Evolutionary conservation across 2,797 vertebrate species (phyloP).

Genomic region (Parauchenoglanis punctatus): DNA sequence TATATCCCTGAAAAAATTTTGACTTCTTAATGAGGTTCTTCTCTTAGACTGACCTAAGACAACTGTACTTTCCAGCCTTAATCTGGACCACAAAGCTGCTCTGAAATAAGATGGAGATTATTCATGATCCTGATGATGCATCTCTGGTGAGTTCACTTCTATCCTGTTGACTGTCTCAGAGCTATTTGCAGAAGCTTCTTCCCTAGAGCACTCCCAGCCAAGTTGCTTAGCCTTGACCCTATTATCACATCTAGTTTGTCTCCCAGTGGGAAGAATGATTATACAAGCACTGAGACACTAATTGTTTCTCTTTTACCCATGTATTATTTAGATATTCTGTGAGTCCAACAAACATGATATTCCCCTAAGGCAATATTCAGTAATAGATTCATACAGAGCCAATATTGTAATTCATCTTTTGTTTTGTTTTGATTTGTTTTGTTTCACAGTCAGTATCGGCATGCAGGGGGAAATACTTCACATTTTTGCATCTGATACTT

Average conservation of each 20-base stretch:
- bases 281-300: neutral
- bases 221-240: neutral
- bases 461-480: neutral
- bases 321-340: neutral
- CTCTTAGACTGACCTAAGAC: neutral
- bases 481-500: slow-evolving; percentile 31
- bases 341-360: neutral
- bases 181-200: neutral
- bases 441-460: neutral
- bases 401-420: neutral
- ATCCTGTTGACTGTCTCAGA: neutral
- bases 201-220: neutral
- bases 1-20: slow-evolving; percentile 37
- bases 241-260: neutral
- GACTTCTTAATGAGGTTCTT: neutral
- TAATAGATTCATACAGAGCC: slow-evolving; percentile 18
- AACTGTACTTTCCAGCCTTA: neutral
- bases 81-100: neutral
- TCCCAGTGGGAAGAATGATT: neutral
- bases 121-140: slow-evolving; percentile 4
- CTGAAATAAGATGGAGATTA: slow-evolving; percentile 1
- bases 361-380: neutral
- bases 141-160: neutral
- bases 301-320: neutral
- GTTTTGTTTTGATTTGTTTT: neutral